Evolutionary conservation across 2,888 invertebrate genomes (phyloP).

Genomic region (Apocheima hispidaria): DNA sequence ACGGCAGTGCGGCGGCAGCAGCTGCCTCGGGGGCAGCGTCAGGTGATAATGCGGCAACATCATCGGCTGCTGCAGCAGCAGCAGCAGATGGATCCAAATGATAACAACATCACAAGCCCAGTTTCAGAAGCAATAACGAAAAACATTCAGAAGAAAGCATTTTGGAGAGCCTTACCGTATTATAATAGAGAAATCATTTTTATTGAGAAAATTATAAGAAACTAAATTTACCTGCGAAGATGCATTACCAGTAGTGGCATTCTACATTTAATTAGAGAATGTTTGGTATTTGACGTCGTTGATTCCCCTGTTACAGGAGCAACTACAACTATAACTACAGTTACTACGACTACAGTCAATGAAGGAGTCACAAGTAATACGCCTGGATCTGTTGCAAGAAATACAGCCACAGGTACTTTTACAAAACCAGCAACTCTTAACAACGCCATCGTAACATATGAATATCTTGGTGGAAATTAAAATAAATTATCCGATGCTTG

Average conservation of each 20-base stretch:
- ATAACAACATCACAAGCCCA: not conserved
- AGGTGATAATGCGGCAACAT: not conserved
- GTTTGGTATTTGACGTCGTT: slow-evolving; percentile 12
- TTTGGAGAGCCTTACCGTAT: not conserved
- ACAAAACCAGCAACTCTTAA: not conserved
- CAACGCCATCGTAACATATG: not conserved
- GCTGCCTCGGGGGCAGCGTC: not conserved
- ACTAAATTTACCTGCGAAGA: not conserved
- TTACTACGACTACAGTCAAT: not conserved
- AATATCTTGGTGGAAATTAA: not conserved
- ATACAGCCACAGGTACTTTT: slow-evolving; percentile 8
- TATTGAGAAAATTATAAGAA: not conserved
- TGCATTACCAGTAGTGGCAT: not conserved
- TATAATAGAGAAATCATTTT: not conserved
- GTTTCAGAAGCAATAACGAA: not conserved
- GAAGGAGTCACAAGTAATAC: not conserved
- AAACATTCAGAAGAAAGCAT: not conserved
- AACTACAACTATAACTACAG: not conserved
- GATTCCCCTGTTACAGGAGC: slow-evolving; percentile 33
- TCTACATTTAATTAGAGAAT: not conserved
- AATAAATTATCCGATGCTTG: not conserved
- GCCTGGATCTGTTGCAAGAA: not conserved
- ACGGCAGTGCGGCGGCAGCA: not conserved
- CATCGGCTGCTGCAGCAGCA: not conserved
- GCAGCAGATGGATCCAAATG: slow-evolving; percentile 3